phyloP scores from a whole-genome alignment of 2,888 invertebrate species.

The Torymus auratus region DNA sequence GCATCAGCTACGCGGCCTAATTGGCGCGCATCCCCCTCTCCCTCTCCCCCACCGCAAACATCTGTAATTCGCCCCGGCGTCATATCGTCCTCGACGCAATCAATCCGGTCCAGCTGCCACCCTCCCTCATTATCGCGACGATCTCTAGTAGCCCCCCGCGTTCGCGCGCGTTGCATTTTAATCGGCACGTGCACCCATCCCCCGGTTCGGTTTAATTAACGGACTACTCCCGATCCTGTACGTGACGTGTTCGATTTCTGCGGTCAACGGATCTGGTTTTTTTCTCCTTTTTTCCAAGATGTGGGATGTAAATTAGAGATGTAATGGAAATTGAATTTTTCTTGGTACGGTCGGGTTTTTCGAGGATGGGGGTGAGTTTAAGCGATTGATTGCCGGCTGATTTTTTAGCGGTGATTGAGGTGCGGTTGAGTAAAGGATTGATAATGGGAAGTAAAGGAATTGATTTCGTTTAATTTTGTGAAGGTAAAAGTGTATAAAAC shows the following conservation, averaged over 20 bases:
- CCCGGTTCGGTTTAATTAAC: conserved; percentile 46
- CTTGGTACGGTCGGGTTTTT: background rate
- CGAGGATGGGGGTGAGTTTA: background rate
- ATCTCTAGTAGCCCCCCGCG: background rate
- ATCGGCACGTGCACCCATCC: conserved; percentile 32
- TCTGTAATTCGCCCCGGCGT: no score
- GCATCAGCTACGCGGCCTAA: no score
- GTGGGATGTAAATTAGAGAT: conserved; percentile 27
- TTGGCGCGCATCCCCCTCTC: no score
- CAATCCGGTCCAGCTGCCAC: no score
- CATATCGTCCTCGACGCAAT: no score
- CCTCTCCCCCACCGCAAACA: no score
- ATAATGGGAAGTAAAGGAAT: no score
- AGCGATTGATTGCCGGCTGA: background rate
- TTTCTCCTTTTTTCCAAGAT: background rate
- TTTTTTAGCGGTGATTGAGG: background rate
- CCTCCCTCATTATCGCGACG: background rate
- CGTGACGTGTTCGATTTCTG: conserved; percentile 32
- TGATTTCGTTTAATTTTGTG: no score
- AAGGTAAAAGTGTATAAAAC: no score
- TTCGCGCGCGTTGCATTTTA: conserved; percentile 34
- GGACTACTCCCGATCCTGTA: conserved; percentile 7
- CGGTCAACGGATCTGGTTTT: background rate
- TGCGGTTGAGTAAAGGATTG: background rate
- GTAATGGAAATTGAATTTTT: conserved; percentile 39